phyloP scores from a whole-genome alignment of 2,113 vertebrate species.

The Epinephelus moara region DNA sequence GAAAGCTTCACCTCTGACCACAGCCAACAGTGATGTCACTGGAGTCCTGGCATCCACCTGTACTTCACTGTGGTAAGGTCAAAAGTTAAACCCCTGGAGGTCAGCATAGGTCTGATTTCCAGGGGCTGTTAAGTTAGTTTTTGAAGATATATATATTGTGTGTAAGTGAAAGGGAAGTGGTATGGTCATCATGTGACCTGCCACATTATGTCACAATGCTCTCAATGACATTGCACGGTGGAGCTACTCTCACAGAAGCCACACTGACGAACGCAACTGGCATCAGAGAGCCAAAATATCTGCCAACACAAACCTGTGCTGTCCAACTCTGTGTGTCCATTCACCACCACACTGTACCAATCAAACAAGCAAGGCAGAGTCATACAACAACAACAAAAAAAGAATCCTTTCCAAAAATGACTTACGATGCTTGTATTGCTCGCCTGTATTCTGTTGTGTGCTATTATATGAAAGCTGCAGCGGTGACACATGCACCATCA shows the following conservation, averaged over 20 bases:
- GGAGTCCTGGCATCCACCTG: not conserved
- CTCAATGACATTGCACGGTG: slow-evolving; percentile 6
- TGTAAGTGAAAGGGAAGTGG: not conserved
- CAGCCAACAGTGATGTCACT: not conserved
- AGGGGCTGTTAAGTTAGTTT: not conserved
- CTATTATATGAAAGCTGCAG: slow-evolving; percentile 39
- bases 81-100: not conserved
- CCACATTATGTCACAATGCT: slow-evolving; percentile 19
- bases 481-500: slow-evolving; percentile 41
- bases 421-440: slow-evolving; percentile 15
- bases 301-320: slow-evolving; percentile 6
- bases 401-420: slow-evolving; percentile 6
- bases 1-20: no score
- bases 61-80: not conserved
- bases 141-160: not conserved
- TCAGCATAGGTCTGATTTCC: not conserved
- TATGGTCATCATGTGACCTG: not conserved
- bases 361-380: not conserved
- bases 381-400: not conserved
- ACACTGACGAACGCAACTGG: not conserved
- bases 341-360: slow-evolving; percentile 12
- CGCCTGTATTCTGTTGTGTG: slow-evolving; percentile 31
- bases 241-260: not conserved
- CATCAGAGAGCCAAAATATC: slow-evolving; percentile 6
- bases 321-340: slow-evolving; percentile 12